Evolutionary conservation across 2,113 vertebrate species (phyloP).

Genomic region (Ceyx melanurus): DNA sequence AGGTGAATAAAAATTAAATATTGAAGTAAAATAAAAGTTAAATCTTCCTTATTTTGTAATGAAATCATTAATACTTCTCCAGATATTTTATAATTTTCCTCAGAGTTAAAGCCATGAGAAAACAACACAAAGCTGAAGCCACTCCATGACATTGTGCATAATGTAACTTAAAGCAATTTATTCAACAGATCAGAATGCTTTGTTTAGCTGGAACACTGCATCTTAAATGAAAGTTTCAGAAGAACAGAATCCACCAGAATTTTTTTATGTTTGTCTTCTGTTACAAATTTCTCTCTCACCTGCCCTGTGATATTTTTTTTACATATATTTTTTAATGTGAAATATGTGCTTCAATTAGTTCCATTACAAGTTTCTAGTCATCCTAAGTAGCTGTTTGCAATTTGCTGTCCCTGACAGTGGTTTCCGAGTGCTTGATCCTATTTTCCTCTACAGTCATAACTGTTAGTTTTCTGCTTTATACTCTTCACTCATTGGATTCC

Average conservation of each 20-base stretch:
- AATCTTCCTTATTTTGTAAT: background rate
- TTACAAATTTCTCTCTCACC: background rate
- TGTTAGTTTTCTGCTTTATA: background rate
- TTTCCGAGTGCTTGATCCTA: background rate
- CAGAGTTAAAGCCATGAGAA: background rate
- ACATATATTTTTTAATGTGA: background rate
- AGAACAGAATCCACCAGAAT: background rate
- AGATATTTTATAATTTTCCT: background rate
- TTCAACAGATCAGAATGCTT: background rate
- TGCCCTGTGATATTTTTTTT: background rate
- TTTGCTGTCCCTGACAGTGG: background rate
- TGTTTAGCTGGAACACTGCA: background rate
- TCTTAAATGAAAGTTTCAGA: background rate
- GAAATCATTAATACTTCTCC: background rate
- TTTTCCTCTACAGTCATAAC: background rate
- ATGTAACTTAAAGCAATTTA: background rate
- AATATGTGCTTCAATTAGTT: background rate
- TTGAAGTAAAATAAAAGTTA: background rate
- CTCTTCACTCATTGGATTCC: background rate
- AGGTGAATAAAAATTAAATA: background rate
- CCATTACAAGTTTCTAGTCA: background rate
- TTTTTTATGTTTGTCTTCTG: background rate
- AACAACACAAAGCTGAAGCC: background rate
- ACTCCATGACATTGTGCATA: background rate
- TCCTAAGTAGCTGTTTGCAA: background rate